A percentile compares a stretch with the other conserved stretches of the same genome.
phyloP scores from a whole-genome alignment of 2,797 vertebrate genomes.

The Macropus fuliginosus region DNA sequence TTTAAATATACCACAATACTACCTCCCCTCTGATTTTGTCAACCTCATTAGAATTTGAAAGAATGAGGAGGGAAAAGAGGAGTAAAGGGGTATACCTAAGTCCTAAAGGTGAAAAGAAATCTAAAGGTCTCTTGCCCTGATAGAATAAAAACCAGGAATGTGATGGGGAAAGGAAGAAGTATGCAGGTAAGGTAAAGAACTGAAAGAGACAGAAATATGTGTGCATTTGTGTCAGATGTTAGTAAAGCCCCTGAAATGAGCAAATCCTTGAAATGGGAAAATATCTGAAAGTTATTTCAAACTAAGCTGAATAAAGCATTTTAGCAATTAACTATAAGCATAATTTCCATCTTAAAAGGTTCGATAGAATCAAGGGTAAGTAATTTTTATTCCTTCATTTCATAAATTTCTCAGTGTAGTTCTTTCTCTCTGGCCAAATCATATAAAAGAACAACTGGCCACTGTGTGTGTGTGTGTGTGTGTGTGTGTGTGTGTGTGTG shows the following conservation, averaged over 20 bases:
- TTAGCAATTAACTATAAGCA: constrained; percentile 28
- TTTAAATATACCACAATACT: background rate
- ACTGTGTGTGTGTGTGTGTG: background rate
- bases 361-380: background rate
- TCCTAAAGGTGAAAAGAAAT: background rate
- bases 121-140: background rate
- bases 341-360: constrained; percentile 31
- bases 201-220: constrained; percentile 51
- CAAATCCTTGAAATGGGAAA: constrained; percentile 41
- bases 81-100: background rate
- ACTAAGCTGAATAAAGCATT: constrained; percentile 32
- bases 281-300: constrained; percentile 45
- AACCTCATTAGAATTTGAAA: background rate
- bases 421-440: constrained; percentile 24
- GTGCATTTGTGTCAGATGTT: constrained; percentile 35
- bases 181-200: constrained; percentile 21
- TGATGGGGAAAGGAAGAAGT: background rate
- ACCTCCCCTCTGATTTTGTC: background rate
- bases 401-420: constrained; percentile 5
- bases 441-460: constrained; percentile 1
- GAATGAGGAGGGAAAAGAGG: background rate
- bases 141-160: background rate
- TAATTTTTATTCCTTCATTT: constrained; percentile 36
- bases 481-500: background rate
- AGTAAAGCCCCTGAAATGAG: constrained; percentile 51